Conservation (phyloP, 2,888 invertebrate genomes). For the Eupithecia exiguata region DNA sequence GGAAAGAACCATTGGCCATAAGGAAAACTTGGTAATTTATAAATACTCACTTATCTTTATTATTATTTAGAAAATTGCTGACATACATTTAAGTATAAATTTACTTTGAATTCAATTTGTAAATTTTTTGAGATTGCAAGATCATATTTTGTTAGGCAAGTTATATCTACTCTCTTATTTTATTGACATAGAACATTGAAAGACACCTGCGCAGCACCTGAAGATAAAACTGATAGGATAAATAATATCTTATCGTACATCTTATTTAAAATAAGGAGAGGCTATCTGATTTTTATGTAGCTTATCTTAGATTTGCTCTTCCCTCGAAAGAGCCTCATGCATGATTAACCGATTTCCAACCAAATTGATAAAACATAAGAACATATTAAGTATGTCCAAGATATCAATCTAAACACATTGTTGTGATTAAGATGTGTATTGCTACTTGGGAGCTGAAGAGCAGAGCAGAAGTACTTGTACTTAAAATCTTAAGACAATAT, state of each 20-base stretch:
- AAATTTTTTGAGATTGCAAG: neutral
- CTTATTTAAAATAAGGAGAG: neutral
- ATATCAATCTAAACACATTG: no score
- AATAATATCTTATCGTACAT: neutral
- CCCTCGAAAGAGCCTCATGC: neutral
- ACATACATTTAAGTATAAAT: neutral
- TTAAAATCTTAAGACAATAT: no score
- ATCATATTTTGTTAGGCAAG: neutral
- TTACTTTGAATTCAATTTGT: neutral
- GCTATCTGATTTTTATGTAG: neutral
- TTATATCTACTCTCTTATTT: neutral
- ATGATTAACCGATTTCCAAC: neutral
- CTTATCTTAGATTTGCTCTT: neutral
- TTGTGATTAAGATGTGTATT: no score
- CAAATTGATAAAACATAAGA: neutral
- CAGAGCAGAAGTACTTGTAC: no score
- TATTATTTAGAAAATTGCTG: neutral
- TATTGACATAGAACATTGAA: neutral
- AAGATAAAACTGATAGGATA: neutral
- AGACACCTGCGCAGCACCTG: neutral
- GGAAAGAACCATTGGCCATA: conserved; percentile 72
- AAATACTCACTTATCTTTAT: neutral
- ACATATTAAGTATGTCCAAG: neutral
- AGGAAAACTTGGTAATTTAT: conserved; percentile 78
- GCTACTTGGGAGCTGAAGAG: no score